Conservation (phyloP, 2,888 invertebrate species). For the Epinotia nisella region DNA sequence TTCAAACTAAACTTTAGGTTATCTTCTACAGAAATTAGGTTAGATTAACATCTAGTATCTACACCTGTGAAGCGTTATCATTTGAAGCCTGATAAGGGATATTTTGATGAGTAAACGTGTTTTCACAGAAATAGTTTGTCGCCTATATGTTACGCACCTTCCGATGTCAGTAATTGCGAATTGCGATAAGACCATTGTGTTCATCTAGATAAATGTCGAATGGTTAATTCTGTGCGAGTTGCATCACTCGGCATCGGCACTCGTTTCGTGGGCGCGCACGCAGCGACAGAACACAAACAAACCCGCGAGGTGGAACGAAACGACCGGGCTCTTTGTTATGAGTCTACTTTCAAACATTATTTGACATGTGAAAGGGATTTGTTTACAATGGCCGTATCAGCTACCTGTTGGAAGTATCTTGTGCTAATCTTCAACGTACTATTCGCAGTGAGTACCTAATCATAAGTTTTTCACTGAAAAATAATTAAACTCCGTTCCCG, state of each 20-base stretch:
- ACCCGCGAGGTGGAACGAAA: constrained; percentile 77
- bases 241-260: constrained; percentile 67
- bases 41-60: constrained; percentile 58
- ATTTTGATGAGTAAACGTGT: constrained; percentile 49
- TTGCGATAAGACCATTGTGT: constrained; percentile 54
- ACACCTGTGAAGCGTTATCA: constrained; percentile 60
- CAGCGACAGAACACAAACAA: constrained; percentile 67
- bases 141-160: constrained; percentile 50
- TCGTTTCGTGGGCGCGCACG: constrained; percentile 54
- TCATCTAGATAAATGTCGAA: constrained; percentile 64
- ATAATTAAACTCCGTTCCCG: constrained; percentile 26
- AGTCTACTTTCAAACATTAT: constrained; percentile 69
- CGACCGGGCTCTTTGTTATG: constrained; percentile 77
- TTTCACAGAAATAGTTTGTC: constrained; percentile 56
- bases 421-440: constrained; percentile 79
- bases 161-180: constrained; percentile 50
- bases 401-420: constrained; percentile 82
- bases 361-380: constrained; percentile 72
- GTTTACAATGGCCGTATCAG: constrained; percentile 75
- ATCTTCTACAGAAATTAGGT: constrained; percentile 68
- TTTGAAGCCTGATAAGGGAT: constrained; percentile 66
- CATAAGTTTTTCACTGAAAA: constrained; percentile 35
- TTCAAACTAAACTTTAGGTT: constrained; percentile 57
- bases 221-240: constrained; percentile 75
- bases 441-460: constrained; percentile 74